Percentiles rank a stretch among this genome's conserved stretches.
These are phyloP conservation scores for Conomelus anceps DNA, from an alignment of 2,888 invertebrate species.

Conservation along the genomic window DNA sequence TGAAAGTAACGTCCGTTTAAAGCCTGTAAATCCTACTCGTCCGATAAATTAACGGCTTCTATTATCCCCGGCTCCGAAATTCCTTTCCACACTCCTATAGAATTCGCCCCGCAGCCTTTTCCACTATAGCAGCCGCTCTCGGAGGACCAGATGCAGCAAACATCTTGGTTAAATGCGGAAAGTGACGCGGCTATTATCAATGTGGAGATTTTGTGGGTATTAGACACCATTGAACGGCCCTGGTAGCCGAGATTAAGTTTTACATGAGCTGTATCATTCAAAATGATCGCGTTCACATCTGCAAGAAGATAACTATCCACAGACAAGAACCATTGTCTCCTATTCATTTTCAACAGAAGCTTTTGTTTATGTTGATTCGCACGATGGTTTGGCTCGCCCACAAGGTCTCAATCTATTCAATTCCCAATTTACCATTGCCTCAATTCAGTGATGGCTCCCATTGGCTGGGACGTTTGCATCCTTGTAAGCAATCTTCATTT, in stretches of 20 bases:
- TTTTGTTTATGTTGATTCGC: too few relatives aligned
- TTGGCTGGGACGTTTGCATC: too few relatives aligned
- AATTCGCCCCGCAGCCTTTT: neutral
- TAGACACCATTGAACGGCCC: neutral
- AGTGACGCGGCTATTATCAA: neutral
- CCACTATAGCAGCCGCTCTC: neutral
- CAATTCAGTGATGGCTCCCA: too few relatives aligned
- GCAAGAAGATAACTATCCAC: neutral
- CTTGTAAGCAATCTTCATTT: too few relatives aligned
- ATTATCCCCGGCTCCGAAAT: neutral
- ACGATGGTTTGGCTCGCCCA: too few relatives aligned
- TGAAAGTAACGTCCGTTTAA: neutral
- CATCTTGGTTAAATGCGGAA: neutral
- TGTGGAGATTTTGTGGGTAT: neutral
- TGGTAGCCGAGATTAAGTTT: neutral
- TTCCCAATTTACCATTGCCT: too few relatives aligned
- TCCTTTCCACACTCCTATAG: neutral
- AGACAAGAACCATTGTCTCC: too few relatives aligned
- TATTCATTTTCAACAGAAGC: too few relatives aligned
- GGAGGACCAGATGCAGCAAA: too few relatives aligned
- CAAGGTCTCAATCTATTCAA: too few relatives aligned
- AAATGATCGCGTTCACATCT: neutral
- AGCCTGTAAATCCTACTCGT: neutral
- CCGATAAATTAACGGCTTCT: neutral
- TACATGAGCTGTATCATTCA: neutral